Base-by-base conservation (phyloP, 2,797 vertebrate species). In the Peromyscus melanophrys region DNA sequence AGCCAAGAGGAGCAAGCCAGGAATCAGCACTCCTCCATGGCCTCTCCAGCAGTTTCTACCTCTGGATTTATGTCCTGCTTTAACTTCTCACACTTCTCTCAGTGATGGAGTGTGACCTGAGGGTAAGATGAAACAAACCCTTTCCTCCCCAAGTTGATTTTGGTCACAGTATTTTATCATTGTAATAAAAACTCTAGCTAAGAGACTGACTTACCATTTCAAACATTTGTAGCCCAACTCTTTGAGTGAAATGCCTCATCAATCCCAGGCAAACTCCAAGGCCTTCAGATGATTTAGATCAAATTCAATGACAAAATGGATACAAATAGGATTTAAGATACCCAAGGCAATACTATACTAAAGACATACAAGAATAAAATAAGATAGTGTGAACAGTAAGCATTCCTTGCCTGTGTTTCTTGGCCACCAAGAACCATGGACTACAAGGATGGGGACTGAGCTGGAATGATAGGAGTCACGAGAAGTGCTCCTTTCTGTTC, bases 201-300 rank as follows among this genome's bases (percentile, higher is more conserved):
- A 85, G 63, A 85, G 13, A 67, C 19, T 46, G 34, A 52, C 43
- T 81, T 92, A 96, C 29, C 4, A 34, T 57, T 92, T 94, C 40
- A 80, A 96, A 90, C 27, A 78, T 34, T 17, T 52, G 52, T 3
- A 76, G 86, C 57, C 75, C 37, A 89, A 63, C 29, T 80, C 86
- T 95, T 34, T 89, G 31, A 0, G 71, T 4, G 16, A 97, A 95
- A 94, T 40, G 76, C 37, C 4, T 93, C 65, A 96, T 52, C 76
- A 93, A 73, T 69, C 43, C 34, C 27, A 52, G 13, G 19, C 52
- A 57, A 93, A n/a, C 46, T 73, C 59, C 49, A 65, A 96, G 69
- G 61, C 27, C 69, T 95, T 96, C 80, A 37, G 87, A 94, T 52
- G 84, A 40, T 90, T 89, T n/a, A 16, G 43, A 94, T 78, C 59